phyloP scores from a whole-genome alignment of 64 coral and sea anemone species.

The Montipora foliosa region DNA sequence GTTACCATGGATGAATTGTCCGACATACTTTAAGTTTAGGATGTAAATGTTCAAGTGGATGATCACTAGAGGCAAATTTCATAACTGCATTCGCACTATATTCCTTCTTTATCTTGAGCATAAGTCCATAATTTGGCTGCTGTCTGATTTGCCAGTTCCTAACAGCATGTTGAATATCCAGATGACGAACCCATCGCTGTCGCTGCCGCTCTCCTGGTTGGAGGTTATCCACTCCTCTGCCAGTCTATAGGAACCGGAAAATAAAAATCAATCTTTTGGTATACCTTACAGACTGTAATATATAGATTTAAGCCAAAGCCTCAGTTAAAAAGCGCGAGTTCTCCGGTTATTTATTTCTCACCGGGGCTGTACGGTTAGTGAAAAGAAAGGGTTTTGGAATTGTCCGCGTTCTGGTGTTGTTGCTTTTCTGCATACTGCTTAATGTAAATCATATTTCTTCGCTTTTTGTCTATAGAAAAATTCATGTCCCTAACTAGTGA shows the following conservation, averaged over 20 bases:
- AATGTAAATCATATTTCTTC: too few species aligned
- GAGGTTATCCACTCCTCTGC: conserved; percentile 63
- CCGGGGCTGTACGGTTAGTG: too few species aligned
- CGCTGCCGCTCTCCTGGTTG: conserved; percentile 12
- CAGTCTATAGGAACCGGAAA: conserved; percentile 54
- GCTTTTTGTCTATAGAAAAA: too few species aligned
- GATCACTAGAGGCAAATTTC: conserved; percentile 75
- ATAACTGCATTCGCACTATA: conserved; percentile 77
- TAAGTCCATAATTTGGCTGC: conserved; percentile 88
- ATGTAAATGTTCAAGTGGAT: conserved; percentile 61
- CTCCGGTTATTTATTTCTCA: too few species aligned
- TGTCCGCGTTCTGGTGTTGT: too few species aligned
- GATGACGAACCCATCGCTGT: conserved; percentile 79
- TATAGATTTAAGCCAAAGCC: too few species aligned
- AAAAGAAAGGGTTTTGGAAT: too few species aligned
- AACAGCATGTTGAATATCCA: conserved; percentile 80
- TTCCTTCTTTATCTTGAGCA: conserved; percentile 91
- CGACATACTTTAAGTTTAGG: conserved; percentile 82
- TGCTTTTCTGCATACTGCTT: too few species aligned
- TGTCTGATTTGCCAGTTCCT: conserved; percentile 87
- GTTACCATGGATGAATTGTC: conserved; percentile 80
- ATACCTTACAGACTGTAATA: too few species aligned
- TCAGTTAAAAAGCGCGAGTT: too few species aligned
- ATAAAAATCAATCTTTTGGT: not conserved
- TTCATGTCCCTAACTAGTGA: too few species aligned